Percentiles rank a stretch among this genome's conserved stretches.
Evolutionary conservation across 35 echinoderm and acorn worm species (phyloP).

Genomic region (Apostichopus japonicus): DNA sequence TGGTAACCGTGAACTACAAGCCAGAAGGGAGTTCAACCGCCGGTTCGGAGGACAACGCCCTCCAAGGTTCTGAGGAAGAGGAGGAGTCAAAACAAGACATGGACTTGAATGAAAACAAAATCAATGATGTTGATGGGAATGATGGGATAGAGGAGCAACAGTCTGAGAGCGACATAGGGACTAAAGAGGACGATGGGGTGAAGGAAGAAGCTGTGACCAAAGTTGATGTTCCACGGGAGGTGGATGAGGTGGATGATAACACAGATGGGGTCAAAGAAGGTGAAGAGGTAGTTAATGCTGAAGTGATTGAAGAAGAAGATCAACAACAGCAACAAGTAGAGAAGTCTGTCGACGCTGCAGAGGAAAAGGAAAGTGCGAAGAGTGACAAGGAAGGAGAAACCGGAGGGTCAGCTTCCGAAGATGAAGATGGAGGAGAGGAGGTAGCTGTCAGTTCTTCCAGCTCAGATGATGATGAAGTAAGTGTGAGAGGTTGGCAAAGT

Average conservation of each 20-base stretch:
- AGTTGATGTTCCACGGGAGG: background rate
- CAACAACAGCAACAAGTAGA: background rate
- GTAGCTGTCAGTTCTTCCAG: background rate
- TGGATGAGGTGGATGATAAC: background rate
- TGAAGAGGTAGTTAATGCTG: background rate
- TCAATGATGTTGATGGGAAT: background rate
- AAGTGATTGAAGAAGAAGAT: background rate
- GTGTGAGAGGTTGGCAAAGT: background rate
- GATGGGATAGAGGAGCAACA: background rate
- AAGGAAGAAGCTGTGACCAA: background rate
- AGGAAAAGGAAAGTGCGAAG: background rate
- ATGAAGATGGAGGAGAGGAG: background rate
- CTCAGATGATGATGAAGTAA: conserved; percentile 44
- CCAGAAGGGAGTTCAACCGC: background rate
- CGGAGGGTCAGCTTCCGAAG: background rate
- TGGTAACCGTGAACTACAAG: background rate
- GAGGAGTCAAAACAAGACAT: background rate
- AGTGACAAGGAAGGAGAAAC: background rate
- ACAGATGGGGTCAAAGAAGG: background rate
- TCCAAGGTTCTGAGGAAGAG: background rate
- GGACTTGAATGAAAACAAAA: background rate
- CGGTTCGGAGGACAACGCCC: background rate
- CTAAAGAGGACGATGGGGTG: background rate
- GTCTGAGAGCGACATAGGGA: background rate
- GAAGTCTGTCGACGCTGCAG: background rate